Conservation (phyloP, 2,113 vertebrate species). For the Pimephales promelas region DNA sequence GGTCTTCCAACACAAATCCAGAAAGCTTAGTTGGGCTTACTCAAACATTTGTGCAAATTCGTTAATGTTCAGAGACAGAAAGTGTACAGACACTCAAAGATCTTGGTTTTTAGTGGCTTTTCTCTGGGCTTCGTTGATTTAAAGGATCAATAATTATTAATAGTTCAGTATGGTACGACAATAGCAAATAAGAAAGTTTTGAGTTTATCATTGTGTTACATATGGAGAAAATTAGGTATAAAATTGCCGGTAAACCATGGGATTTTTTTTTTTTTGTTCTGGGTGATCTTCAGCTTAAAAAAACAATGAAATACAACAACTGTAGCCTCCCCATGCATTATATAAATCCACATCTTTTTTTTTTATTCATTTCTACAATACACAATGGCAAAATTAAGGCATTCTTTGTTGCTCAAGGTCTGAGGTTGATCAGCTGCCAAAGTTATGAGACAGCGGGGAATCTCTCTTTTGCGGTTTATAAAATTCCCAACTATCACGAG, state of each 20-base stretch:
- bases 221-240: background rate
- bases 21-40: background rate
- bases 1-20: background rate
- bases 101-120: background rate
- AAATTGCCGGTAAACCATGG: background rate
- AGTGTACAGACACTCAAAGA: background rate
- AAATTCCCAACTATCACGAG: slow-evolving; percentile 58
- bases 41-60: background rate
- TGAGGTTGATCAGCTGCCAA: background rate
- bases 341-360: background rate
- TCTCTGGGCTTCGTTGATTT: background rate
- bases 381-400: background rate
- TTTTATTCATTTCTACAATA: background rate
- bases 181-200: background rate
- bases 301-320: background rate
- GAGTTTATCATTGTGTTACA: background rate
- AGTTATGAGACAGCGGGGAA: slow-evolving; percentile 21
- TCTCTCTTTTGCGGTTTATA: slow-evolving; percentile 61
- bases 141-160: background rate
- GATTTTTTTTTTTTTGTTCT: background rate
- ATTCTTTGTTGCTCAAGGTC: background rate
- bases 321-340: background rate
- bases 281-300: background rate
- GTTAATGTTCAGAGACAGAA: background rate
- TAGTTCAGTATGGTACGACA: background rate